Evolutionary conservation across 2,113 vertebrate genomes (phyloP), one percentile per base, ranked within the genome.

Genomic region (Takifugu bimaculatus): DNA sequence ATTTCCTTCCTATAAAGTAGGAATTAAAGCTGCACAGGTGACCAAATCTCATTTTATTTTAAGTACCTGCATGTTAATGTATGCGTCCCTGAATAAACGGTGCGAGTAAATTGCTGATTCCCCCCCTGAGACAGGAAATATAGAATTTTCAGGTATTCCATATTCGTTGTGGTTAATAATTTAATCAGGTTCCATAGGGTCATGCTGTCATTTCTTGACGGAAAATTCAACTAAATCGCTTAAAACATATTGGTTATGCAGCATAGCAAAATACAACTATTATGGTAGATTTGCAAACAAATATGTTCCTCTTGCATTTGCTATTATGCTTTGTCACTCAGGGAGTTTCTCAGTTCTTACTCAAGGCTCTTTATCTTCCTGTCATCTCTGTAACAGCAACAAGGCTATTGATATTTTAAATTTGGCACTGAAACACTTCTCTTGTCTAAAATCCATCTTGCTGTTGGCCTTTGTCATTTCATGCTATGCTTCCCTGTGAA

Each of bases 391-490:
- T 27, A 55, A 65, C 56, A 42, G 13, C n/a, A 56, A 66, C 29
- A 53, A 53, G 15, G 26, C 39, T 7, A 3, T 14, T 32, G 14
- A 54, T 63, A 47, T 73, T 68, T 71, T 63, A 43, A 70, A 67
- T 50, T 6, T 2, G 39, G 51, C 26, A 6, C 29, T 12, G 48
- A 75, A 68, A 63, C 58, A 27, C 54, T 66, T 63, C 27, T 61
- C 43, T 69, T 62, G 64, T 59, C 48, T 62, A 50, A 61, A 70
- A 57, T 74, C 62, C 54, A 59, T 80, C 55, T 77, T 7, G n/a
- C 53, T 68, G 2, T 32, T 74, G 49, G 57, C 57, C 48, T 35
- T 25, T 61, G 62, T 70, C 61, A 53, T 72, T 66, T 71, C 73
- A 65, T 55, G 15, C 52, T 51, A n/a, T 28, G 49, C 54, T 66